Conservation (phyloP, 2,113 vertebrate species). For the Antechinus flavipes region DNA sequence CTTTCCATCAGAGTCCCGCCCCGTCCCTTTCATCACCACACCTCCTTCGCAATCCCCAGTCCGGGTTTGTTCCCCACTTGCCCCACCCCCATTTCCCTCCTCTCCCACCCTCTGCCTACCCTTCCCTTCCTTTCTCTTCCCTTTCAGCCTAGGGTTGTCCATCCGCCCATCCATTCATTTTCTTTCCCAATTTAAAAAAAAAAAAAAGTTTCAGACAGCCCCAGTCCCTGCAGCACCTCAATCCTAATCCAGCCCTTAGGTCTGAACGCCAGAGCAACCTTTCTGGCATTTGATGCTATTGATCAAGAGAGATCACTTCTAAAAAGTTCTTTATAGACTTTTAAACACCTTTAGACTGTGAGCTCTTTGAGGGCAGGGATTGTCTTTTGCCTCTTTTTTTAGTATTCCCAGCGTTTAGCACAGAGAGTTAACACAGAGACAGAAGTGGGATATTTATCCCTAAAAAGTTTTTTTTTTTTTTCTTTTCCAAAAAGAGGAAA, state of each 20-base stretch:
- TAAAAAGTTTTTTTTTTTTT: background rate
- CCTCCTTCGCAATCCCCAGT: background rate
- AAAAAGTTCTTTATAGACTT: background rate
- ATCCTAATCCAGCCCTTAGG: no score
- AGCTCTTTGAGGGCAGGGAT: background rate
- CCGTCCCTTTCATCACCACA: background rate
- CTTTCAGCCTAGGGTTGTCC: rapidly evolving
- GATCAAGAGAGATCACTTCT: background rate
- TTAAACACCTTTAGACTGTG: background rate
- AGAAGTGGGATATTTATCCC: background rate
- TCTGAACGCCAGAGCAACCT: background rate
- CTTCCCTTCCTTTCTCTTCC: background rate
- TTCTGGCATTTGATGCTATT: background rate
- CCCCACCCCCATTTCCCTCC: background rate
- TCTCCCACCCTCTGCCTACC: conserved; percentile 12
- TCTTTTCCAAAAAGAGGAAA: background rate
- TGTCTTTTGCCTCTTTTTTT: background rate
- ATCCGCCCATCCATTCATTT: background rate
- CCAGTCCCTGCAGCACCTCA: background rate
- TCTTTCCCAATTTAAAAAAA: background rate
- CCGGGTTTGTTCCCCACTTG: background rate
- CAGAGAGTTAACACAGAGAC: background rate
- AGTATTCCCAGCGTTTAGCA: background rate
- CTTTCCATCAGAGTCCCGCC: background rate
- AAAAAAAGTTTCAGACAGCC: background rate